Conservation (phyloP, 2,888 invertebrate genomes). For the Lymantria dispar region DNA sequence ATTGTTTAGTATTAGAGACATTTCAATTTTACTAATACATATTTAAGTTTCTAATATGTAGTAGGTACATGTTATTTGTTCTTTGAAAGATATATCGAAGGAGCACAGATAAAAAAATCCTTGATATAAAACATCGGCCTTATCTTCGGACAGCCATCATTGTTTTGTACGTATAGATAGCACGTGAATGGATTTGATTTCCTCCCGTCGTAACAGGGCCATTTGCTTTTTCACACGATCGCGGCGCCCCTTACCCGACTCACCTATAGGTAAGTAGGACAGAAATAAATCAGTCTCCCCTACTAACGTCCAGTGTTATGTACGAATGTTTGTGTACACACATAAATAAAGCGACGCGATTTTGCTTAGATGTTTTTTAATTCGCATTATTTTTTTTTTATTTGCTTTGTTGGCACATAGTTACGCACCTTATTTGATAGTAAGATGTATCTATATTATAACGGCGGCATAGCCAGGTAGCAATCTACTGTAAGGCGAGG, state of each 20-base stretch:
- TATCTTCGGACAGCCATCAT: conserved; percentile 35
- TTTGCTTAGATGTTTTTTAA: not conserved
- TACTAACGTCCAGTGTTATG: conserved; percentile 19
- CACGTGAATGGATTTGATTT: conserved; percentile 46
- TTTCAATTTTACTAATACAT: too few relatives aligned
- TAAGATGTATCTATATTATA: too few relatives aligned
- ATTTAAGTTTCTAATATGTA: too few relatives aligned
- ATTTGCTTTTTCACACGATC: conserved; percentile 44
- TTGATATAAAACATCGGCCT: conserved; percentile 22
- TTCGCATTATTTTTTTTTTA: not conserved
- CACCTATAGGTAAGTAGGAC: conserved; percentile 42
- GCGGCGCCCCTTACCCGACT: conserved; percentile 21
- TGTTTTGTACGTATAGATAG: conserved; percentile 41
- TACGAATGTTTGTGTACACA: conserved; percentile 4
- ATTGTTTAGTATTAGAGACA: too few relatives aligned
- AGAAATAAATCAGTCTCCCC: conserved; percentile 43
- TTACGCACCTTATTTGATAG: too few relatives aligned
- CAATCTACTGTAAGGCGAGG: too few relatives aligned
- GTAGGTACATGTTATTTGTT: too few relatives aligned
- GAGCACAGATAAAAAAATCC: conserved; percentile 6
- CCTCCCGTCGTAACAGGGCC: conserved; percentile 37
- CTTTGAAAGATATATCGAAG: conserved; percentile 2
- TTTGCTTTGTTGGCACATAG: too few relatives aligned
- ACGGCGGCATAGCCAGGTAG: too few relatives aligned
- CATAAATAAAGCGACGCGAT: not conserved